Evolutionary conservation across 2,113 vertebrate species (phyloP).

Genomic region (Actenoides hombroni): DNA sequence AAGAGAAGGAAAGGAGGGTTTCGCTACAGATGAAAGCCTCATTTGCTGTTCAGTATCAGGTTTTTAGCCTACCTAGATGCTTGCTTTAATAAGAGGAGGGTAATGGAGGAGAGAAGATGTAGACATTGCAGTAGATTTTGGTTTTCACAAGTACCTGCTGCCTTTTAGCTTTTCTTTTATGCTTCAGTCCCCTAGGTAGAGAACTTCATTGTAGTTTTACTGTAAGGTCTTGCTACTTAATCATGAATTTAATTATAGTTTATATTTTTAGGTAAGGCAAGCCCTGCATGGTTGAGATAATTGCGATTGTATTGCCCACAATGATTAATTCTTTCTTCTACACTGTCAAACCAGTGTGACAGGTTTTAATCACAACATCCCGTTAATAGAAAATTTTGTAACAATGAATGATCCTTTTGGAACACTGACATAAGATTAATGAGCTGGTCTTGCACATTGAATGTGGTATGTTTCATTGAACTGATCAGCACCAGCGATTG

Average conservation of each 20-base stretch:
- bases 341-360: background rate
- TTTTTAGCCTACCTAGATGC: background rate
- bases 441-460: background rate
- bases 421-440: background rate
- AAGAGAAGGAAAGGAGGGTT: background rate
- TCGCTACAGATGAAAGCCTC: background rate
- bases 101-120: background rate
- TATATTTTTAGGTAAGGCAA: background rate
- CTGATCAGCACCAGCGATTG: background rate
- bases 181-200: background rate
- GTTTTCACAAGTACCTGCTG: background rate
- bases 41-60: background rate
- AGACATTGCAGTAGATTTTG: background rate
- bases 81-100: background rate
- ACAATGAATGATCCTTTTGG: background rate
- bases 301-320: background rate
- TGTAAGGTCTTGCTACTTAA: background rate
- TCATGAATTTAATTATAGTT: background rate
- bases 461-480: background rate
- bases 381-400: background rate
- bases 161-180: background rate
- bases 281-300: constrained; percentile 3
- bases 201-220: background rate
- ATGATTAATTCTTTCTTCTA: background rate
- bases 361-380: constrained; percentile 1